Conservation (phyloP, 1,140 invertebrate genomes). For the Cherax quadricarinatus region DNA sequence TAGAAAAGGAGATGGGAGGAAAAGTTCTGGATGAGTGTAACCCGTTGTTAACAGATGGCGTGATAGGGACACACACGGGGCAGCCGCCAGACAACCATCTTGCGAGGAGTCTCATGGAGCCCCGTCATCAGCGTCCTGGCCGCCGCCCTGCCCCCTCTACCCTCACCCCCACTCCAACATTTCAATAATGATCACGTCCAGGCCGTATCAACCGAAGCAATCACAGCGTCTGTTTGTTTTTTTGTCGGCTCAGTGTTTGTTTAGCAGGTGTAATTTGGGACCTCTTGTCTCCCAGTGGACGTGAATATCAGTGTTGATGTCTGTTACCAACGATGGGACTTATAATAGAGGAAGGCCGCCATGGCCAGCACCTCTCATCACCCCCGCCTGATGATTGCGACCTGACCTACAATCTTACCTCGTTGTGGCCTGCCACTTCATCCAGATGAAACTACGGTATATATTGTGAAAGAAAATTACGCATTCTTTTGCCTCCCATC, state of each 20-base stretch:
- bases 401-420: slow-evolving; percentile 24
- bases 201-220: slow-evolving; percentile 1
- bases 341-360: slow-evolving; percentile 48
- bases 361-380: slow-evolving; percentile 47
- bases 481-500: background rate
- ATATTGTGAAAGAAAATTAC: background rate
- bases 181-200: slow-evolving; percentile 56
- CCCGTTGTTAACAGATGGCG: background rate
- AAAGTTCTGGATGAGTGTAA: background rate
- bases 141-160: background rate
- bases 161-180: background rate
- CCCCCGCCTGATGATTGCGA: slow-evolving; percentile 7
- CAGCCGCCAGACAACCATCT: slow-evolving; percentile 35
- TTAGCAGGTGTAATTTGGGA: slow-evolving; percentile 57
- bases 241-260: slow-evolving; percentile 32
- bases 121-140: slow-evolving; percentile 39
- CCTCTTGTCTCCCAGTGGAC: slow-evolving; percentile 39
- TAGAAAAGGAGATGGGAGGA: background rate
- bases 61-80: slow-evolving; percentile 24
- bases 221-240: slow-evolving; percentile 37
- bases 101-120: slow-evolving; percentile 30
- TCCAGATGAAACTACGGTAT: background rate
- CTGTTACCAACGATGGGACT: slow-evolving; percentile 31
- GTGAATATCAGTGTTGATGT: slow-evolving; percentile 38
- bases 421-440: slow-evolving; percentile 34